These are phyloP conservation scores for Ginglymostoma cirratum DNA, from an alignment of 2,113 vertebrate genomes.

Conservation along the genomic window DNA sequence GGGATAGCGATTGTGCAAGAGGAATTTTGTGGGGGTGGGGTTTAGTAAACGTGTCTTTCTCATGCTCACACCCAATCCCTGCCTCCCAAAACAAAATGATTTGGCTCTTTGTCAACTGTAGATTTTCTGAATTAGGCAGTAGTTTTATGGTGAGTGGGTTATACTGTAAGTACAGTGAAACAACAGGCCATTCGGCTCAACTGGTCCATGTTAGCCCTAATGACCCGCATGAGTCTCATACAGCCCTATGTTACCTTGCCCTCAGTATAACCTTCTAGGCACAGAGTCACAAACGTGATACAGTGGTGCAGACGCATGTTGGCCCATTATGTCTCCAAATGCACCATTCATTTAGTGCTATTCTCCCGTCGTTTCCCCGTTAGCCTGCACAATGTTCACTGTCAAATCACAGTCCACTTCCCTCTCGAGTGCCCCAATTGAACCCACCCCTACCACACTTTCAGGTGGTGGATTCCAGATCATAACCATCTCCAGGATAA, in stretches of 20 bases:
- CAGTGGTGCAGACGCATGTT: no score
- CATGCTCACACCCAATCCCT: neutral
- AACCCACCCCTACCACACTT: no score
- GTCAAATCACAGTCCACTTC: no score
- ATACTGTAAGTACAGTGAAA: neutral
- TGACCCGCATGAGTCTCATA: neutral
- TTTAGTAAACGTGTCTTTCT: neutral
- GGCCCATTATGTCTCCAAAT: no score
- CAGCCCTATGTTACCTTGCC: neutral
- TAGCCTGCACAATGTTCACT: no score
- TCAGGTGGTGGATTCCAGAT: no score
- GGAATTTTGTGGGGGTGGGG: neutral
- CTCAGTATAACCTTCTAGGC: neutral
- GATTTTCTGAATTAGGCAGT: neutral
- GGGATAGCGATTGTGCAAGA: neutral
- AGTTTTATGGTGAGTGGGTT: neutral
- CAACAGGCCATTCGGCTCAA: neutral
- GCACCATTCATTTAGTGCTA: no score
- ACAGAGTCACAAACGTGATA: no score
- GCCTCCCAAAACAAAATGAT: neutral
- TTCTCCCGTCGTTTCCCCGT: no score
- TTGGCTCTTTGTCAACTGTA: neutral
- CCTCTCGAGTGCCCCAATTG: no score
- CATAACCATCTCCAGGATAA: no score
- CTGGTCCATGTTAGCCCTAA: neutral